phyloP scores from a whole-genome alignment of 2,113 vertebrate species.

The human region DNA sequence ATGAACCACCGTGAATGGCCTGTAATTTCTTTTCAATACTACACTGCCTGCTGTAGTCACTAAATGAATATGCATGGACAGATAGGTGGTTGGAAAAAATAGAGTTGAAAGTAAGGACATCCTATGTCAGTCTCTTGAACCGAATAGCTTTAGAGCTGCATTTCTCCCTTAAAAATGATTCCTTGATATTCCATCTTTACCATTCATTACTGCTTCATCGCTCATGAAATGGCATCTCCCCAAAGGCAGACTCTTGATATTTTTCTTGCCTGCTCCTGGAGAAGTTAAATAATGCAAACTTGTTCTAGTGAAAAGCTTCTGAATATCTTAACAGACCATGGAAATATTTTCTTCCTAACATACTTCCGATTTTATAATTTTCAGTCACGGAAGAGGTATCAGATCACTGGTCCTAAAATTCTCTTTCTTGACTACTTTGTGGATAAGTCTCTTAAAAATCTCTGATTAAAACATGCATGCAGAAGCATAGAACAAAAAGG shows the following conservation, averaged over 20 bases:
- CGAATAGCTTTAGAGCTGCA: background rate
- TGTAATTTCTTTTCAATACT: background rate
- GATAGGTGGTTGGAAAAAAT: background rate
- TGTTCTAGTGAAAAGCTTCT: background rate
- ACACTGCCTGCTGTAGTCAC: background rate
- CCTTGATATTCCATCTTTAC: background rate
- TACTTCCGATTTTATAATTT: background rate
- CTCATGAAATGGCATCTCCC: slow-evolving; percentile 19
- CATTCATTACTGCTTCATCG: background rate
- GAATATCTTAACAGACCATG: background rate
- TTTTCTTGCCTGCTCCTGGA: slow-evolving; percentile 34
- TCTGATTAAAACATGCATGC: background rate
- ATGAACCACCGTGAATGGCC: too few species aligned
- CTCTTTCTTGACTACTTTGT: background rate
- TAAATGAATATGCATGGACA: background rate
- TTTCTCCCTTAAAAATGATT: background rate
- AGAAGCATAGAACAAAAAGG: background rate
- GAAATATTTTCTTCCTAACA: background rate
- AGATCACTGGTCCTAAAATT: background rate
- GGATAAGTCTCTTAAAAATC: background rate
- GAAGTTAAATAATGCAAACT: slow-evolving; percentile 28
- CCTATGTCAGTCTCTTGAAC: background rate
- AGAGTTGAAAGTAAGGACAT: background rate
- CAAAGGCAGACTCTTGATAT: slow-evolving; percentile 1
- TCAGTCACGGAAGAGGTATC: background rate